These are phyloP conservation scores for Apteryx mantelli DNA, from an alignment of 2,113 vertebrate genomes.

Conservation along the genomic window DNA sequence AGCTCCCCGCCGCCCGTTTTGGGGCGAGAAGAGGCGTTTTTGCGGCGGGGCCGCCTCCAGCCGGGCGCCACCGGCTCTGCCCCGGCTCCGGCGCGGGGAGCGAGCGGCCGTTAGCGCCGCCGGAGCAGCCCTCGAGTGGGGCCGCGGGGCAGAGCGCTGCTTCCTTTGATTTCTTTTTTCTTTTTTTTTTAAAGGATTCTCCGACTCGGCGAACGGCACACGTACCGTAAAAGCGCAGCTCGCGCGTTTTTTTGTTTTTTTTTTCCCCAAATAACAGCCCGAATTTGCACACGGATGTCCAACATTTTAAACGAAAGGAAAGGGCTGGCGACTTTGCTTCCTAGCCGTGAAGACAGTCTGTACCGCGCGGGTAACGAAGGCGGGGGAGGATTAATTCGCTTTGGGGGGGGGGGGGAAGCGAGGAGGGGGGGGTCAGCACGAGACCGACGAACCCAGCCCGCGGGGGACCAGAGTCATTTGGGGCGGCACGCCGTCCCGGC, in stretches of 20 bases:
- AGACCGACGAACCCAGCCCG: too few relatives aligned
- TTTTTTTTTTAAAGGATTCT: neutral
- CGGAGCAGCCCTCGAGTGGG: neutral
- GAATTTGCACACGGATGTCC: neutral
- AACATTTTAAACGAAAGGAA: neutral
- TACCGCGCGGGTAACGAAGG: neutral
- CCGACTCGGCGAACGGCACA: neutral
- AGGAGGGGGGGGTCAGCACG: too few relatives aligned
- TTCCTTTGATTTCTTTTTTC: neutral
- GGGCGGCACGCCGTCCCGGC: too few relatives aligned
- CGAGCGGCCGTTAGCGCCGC: too few relatives aligned
- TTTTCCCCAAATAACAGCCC: neutral
- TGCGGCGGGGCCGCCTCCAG: neutral
- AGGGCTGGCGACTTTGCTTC: neutral
- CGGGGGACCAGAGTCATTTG: too few relatives aligned
- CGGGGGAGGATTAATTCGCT: too few relatives aligned
- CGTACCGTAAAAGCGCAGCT: neutral
- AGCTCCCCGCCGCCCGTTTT: neutral
- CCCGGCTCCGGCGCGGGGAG: too few relatives aligned
- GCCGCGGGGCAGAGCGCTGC: accelerated
- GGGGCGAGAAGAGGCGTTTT: neutral
- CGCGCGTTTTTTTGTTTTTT: neutral
- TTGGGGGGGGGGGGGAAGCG: too few relatives aligned
- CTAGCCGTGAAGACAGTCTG: neutral
- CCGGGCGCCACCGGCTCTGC: too few relatives aligned